Conservation (phyloP, 2,113 vertebrate genomes). For the Peucedramus taeniatus region DNA sequence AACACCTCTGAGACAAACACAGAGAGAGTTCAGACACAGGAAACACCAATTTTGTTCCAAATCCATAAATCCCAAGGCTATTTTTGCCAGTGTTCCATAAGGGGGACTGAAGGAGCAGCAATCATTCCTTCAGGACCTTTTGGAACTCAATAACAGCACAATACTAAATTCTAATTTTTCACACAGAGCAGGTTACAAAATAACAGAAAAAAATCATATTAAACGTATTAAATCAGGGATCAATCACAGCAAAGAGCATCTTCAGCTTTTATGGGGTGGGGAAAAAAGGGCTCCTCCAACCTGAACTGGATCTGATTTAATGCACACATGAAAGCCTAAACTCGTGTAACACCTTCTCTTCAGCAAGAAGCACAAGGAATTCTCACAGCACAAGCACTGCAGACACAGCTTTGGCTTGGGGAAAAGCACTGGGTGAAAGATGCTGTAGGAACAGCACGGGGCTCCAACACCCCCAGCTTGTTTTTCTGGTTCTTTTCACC, state of each 20-base stretch:
- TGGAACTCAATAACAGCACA: neutral
- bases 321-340: neutral
- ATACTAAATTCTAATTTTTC: neutral
- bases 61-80: neutral
- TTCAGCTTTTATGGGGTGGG: neutral
- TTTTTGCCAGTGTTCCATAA: neutral
- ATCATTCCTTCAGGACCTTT: neutral
- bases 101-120: neutral
- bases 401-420: neutral
- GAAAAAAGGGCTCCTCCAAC: neutral
- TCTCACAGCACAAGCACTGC: neutral
- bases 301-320: neutral
- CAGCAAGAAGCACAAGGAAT: neutral
- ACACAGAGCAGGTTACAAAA: neutral
- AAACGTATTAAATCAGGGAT: neutral
- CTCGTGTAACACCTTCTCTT: neutral
- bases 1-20: neutral
- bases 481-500: neutral
- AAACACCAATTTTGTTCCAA: neutral
- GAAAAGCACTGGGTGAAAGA: neutral
- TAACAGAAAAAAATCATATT: fast-evolving
- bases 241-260: neutral
- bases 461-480: neutral
- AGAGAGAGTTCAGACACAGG: neutral
- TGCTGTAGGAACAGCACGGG: neutral